Conservation (phyloP, 2,797 vertebrate genomes). For the Crocodylus rhombifer region DNA sequence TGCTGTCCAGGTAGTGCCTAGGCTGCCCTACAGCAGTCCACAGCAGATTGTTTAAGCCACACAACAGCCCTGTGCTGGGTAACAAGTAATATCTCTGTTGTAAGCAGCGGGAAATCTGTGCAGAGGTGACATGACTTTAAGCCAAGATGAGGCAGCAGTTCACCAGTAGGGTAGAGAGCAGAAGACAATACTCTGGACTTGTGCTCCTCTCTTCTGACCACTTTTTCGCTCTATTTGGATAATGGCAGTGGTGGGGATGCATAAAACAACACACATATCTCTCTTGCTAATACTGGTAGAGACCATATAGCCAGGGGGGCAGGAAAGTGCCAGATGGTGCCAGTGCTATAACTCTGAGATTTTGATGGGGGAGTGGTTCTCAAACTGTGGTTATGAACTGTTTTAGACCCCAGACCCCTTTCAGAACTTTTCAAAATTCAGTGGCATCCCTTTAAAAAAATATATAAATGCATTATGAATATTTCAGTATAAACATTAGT, state of each 20-base stretch:
- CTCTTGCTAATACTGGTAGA: background rate
- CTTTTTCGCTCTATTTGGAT: background rate
- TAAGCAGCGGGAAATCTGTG: background rate
- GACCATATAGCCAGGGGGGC: background rate
- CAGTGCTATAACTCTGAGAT: background rate
- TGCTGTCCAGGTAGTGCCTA: background rate
- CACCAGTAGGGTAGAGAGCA: background rate
- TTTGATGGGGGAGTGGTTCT: background rate
- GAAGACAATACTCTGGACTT: background rate
- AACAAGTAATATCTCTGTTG: background rate
- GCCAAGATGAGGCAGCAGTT: accelerated
- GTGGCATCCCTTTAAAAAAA: too few species aligned
- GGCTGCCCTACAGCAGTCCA: background rate
- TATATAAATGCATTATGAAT: too few species aligned
- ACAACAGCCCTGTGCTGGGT: background rate
- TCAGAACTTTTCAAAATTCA: too few species aligned
- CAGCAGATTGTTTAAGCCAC: too few species aligned
- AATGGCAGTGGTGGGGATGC: background rate
- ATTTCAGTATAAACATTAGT: too few species aligned
- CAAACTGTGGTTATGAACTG: too few species aligned
- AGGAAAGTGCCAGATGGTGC: background rate
- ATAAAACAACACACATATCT: background rate
- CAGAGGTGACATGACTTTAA: background rate
- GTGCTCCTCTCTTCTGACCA: background rate
- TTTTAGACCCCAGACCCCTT: too few species aligned